Percentiles rank a stretch among this genome's conserved stretches.
Conservation (phyloP, 2,797 vertebrate genomes). For the Girardinus metallicus region DNA sequence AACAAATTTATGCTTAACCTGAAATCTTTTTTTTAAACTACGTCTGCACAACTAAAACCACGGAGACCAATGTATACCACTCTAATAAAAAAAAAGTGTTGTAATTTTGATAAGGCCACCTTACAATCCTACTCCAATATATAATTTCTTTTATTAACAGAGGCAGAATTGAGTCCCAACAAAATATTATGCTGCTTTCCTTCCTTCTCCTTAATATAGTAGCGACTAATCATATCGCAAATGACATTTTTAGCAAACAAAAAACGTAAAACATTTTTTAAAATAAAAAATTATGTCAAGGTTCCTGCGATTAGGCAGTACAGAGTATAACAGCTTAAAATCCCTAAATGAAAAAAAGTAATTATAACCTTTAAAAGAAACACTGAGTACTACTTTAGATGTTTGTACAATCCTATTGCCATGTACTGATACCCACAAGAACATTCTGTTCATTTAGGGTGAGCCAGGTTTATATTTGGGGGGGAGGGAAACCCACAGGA, state of each 20-base stretch:
- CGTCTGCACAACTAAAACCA: not conserved
- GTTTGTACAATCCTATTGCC: not conserved
- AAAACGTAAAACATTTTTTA: not conserved
- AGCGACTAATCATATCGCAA: not conserved
- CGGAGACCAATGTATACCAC: not conserved
- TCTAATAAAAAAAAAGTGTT: not conserved
- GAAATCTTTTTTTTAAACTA: not conserved
- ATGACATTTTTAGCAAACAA: not conserved
- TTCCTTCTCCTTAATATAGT: not conserved
- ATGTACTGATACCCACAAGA: not conserved
- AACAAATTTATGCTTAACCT: not conserved
- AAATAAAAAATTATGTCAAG: not conserved
- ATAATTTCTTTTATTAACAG: not conserved
- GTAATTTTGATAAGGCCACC: not conserved
- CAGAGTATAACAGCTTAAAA: not conserved
- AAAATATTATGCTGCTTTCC: not conserved
- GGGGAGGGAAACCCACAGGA: not conserved
- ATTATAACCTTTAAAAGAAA: not conserved
- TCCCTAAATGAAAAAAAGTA: not conserved
- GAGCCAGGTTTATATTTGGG: not conserved
- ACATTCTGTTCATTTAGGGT: not conserved
- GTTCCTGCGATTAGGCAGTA: not conserved
- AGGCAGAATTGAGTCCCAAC: not conserved
- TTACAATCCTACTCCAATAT: not conserved
- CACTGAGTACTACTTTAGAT: not conserved